Base-by-base conservation (phyloP, 2,888 invertebrate species). In the Amiota minor region DNA sequence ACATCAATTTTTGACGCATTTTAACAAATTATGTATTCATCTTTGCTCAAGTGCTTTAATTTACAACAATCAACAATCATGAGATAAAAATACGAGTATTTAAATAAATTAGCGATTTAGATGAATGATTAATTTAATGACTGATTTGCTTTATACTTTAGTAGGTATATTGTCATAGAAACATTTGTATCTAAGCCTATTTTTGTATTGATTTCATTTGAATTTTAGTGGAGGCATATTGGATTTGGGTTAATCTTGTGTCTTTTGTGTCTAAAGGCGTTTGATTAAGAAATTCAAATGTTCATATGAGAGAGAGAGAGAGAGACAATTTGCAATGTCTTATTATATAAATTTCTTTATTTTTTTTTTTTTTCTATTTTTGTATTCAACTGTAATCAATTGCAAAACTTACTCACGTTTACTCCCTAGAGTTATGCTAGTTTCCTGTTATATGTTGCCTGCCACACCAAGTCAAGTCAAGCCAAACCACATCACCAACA, bases 11-110 rank as follows among this genome's bases (percentile, higher is more conserved):
- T 65, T 49, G 47, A 35, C 35, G 35, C 35, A 16, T 18, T 20
- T 18, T 46, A 18, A n/a, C n/a, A 65, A 65, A 65, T 47, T 65
- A 47, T 65, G 65, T 18, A 65, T 47, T 65, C 49, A 14, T 18
- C 8, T 55, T 20, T 10, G 23, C 6, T 20, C 10, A 11, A 18
- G 9, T 9, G 10, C 46, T 47, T 65, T 65, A 65, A 47, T 65
- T 65, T 65, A 65, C 18, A 20, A 20, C 18, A 18, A 35, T 18
- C 65, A 35, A 46, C 47, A 65, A 47, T 20, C 65, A 47, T 18
- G 47, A 16, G 18, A 23, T 8, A 35, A 3, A 35, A 23, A 23
- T 23, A n/a, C 3, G 3, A 35, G 35, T 35, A 35, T 35, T 1
- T 35, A 8, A 35, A 35, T 35, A 8, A 16, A 59, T 10, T 59